phyloP scores from a whole-genome alignment of 2,113 vertebrate genomes.

The Cyrtonyx montezumae region DNA sequence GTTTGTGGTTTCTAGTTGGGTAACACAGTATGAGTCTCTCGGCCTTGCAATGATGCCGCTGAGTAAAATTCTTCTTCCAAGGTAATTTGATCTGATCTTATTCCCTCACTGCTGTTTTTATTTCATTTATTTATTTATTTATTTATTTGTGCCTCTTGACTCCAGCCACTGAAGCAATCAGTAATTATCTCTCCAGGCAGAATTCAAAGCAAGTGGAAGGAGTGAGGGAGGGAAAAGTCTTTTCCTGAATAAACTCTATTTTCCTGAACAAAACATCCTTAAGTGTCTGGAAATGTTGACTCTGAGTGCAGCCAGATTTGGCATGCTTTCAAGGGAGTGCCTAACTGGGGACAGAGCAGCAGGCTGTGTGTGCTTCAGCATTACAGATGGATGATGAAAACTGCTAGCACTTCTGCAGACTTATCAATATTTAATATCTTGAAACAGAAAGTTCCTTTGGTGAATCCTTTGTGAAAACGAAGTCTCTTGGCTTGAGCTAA shows the following conservation, averaged over 20 bases:
- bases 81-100: background rate
- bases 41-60: background rate
- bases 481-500: background rate
- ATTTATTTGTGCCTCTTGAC: background rate
- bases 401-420: background rate
- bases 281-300: background rate
- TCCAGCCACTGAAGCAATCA: background rate
- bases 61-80: background rate
- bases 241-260: background rate
- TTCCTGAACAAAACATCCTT: background rate
- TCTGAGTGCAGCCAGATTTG: background rate
- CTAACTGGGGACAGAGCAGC: background rate
- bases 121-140: background rate
- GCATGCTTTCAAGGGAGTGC: background rate
- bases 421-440: background rate
- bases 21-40: background rate
- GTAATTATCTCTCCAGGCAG: background rate
- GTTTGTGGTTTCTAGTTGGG: background rate
- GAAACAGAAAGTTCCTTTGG: background rate
- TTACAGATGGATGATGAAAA: background rate
- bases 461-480: background rate
- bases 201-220: background rate
- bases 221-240: background rate
- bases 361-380: background rate
- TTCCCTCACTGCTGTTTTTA: background rate